A percentile compares a stretch with the other conserved stretches of the same genome.
These are phyloP conservation scores for Musca vetustissima DNA, from an alignment of 1,140 invertebrate species.

Conservation along the genomic window DNA sequence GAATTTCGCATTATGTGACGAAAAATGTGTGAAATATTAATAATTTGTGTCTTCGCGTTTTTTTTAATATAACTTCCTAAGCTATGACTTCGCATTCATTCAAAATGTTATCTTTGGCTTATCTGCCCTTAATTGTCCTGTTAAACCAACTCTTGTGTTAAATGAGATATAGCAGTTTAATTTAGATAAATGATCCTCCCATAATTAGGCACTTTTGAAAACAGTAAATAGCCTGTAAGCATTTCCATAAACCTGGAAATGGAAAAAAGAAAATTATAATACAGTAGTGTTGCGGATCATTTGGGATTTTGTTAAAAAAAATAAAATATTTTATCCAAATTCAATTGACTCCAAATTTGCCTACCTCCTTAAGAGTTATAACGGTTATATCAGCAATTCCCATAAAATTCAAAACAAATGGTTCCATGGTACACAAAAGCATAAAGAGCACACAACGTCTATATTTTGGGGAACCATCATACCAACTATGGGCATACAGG, in stretches of 20 bases:
- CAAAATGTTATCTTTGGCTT: no score
- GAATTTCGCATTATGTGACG: no score
- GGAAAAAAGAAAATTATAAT: background rate
- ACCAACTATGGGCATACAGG: conserved; percentile 27
- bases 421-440: background rate
- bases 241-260: conserved; percentile 9
- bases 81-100: no score
- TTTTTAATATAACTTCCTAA: no score
- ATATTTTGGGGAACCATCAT: conserved; percentile 17
- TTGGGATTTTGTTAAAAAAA: no score
- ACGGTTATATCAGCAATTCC: conserved; percentile 23
- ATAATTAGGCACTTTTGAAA: conserved; percentile 18
- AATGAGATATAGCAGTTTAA: no score
- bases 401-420: conserved; percentile 14
- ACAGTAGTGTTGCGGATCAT: no score
- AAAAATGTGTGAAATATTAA: no score
- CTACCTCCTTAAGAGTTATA: conserved; percentile 25
- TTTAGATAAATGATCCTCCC: background rate
- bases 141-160: no score
- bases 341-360: no score
- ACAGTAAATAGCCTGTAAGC: conserved; percentile 25
- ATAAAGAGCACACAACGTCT: conserved; percentile 4
- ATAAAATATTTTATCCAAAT: background rate
- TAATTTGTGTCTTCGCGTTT: no score
- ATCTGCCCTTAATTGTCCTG: no score